phyloP scores from a whole-genome alignment of 2,113 vertebrate genomes.

The Campylomormyrus numenius region DNA sequence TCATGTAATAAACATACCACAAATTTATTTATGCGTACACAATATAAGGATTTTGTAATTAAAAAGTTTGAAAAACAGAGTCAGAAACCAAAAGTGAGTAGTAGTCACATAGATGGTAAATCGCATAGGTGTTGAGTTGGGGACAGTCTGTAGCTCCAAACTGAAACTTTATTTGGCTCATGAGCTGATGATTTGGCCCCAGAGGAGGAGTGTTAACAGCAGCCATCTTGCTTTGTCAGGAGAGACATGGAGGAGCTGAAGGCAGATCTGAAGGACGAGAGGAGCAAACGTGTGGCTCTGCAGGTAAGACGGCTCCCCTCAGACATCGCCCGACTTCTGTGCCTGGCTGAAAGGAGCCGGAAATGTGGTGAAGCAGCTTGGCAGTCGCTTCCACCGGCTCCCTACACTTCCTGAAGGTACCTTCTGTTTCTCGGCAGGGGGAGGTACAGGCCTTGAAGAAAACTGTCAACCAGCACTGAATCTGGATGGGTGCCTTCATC shows the following conservation, averaged over 20 bases:
- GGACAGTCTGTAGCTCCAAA: neutral
- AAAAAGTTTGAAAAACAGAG: neutral
- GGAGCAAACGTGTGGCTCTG: constrained; percentile 49
- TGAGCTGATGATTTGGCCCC: neutral
- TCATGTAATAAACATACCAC: neutral
- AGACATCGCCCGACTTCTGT: neutral
- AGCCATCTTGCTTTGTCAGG: constrained; percentile 40
- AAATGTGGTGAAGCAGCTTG: neutral
- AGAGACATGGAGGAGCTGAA: constrained; percentile 63
- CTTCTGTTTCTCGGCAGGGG: constrained; percentile 44
- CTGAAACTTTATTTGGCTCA: neutral
- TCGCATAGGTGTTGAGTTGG: neutral
- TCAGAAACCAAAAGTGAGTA: neutral
- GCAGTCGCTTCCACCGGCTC: neutral
- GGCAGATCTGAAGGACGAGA: constrained; percentile 58
- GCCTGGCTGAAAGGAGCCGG: neutral
- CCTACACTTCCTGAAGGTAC: neutral
- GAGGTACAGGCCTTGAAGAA: constrained; percentile 48
- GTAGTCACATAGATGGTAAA: neutral
- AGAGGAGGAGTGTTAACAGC: neutral
- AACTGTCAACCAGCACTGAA: constrained; percentile 35
- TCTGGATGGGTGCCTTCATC: neutral
- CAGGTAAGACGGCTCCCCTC: constrained; percentile 41
- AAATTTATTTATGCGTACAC: neutral
- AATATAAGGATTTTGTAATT: neutral